These are phyloP conservation scores for Clanis bilineata DNA, from an alignment of 2,888 invertebrate genomes.

Conservation along the genomic window DNA sequence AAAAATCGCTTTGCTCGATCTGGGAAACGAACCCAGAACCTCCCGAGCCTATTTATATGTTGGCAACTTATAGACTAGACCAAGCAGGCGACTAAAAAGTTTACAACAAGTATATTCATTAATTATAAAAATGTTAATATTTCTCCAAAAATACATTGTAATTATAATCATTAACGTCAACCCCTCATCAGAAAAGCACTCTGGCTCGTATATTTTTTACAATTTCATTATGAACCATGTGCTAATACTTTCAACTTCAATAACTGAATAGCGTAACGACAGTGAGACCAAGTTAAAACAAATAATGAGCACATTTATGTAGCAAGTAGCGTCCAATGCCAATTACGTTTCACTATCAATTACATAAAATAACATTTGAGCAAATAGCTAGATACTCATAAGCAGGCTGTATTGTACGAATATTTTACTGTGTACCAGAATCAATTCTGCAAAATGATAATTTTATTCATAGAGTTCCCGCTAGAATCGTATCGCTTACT, in stretches of 20 bases:
- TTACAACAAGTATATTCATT: background rate
- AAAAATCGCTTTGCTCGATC: too few relatives aligned
- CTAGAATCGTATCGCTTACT: constrained; percentile 78
- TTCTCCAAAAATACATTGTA: constrained; percentile 2
- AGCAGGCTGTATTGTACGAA: constrained; percentile 63
- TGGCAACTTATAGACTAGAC: too few relatives aligned
- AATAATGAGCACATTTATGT: constrained; percentile 2
- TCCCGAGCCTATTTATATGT: too few relatives aligned
- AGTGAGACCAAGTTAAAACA: background rate
- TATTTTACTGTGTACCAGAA: constrained; percentile 73
- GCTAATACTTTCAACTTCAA: background rate
- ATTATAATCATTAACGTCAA: constrained; percentile 11
- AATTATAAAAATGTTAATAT: background rate
- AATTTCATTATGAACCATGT: background rate
- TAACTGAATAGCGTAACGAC: background rate
- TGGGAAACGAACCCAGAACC: too few relatives aligned
- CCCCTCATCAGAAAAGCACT: background rate
- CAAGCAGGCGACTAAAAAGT: background rate
- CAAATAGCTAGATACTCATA: constrained; percentile 50
- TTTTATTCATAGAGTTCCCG: constrained; percentile 81
- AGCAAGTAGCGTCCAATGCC: constrained; percentile 23
- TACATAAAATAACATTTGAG: constrained; percentile 40
- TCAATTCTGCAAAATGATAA: constrained; percentile 80
- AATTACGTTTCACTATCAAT: constrained; percentile 35
- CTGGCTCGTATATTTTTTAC: background rate